Evolutionary conservation across 2,888 invertebrate genomes (phyloP).

Genomic region (Philhelius pedissequus): DNA sequence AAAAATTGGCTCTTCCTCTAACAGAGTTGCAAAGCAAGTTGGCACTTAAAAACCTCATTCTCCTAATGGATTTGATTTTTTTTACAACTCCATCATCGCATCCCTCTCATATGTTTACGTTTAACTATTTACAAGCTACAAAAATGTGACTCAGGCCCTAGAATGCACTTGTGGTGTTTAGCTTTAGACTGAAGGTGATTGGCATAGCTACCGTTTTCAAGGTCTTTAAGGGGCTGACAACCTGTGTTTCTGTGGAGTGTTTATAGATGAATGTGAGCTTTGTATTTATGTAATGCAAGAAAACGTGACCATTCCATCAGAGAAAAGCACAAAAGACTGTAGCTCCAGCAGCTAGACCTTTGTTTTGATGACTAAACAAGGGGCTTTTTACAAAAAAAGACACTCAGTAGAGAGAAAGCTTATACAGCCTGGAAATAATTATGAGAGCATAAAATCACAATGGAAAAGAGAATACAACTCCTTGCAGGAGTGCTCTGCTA

Average conservation of each 20-base stretch:
- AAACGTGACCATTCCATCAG: constrained; percentile 9
- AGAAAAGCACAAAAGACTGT: constrained; percentile 30
- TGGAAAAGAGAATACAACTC: background rate
- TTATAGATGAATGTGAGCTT: too few relatives aligned
- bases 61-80: too few relatives aligned
- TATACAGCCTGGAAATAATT: constrained; percentile 13
- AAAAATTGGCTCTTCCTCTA: constrained; percentile 9
- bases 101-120: background rate
- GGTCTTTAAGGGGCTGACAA: constrained; percentile 32
- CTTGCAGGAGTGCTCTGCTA: too few relatives aligned
- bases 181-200: constrained; percentile 36
- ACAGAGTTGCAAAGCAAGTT: background rate
- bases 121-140: background rate
- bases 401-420: constrained; percentile 29
- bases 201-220: constrained; percentile 42
- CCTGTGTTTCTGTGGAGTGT: background rate
- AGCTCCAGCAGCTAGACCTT: constrained; percentile 20
- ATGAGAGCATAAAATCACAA: background rate
- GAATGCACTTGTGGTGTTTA: constrained; percentile 27
- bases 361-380: constrained; percentile 49
- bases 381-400: background rate
- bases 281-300: constrained; percentile 7
- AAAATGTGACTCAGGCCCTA: background rate
- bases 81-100: constrained; percentile 11
- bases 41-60: background rate